These are phyloP conservation scores for Uria lomvia DNA, from an alignment of 2,113 vertebrate species.

Conservation along the genomic window DNA sequence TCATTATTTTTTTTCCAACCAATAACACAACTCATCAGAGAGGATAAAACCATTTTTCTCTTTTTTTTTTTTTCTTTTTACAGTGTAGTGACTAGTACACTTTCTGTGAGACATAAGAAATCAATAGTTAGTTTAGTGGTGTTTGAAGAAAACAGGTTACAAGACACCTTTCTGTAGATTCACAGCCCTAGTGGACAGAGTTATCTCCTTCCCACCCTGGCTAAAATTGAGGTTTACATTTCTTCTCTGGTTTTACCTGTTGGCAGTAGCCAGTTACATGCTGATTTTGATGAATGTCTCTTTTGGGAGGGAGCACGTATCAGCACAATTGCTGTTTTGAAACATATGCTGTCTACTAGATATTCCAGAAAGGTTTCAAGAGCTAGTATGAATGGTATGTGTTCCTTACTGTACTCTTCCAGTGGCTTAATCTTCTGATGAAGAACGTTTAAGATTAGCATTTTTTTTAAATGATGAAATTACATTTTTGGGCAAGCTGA, in stretches of 20 bases:
- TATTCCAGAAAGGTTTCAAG: not conserved
- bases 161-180: not conserved
- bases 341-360: not conserved
- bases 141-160: not conserved
- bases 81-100: not conserved
- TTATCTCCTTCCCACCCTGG: not conserved
- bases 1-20: not conserved
- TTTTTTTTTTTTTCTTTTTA: not conserved
- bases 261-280: not conserved
- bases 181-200: not conserved
- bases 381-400: not conserved
- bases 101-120: not conserved
- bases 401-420: not conserved
- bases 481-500: not conserved
- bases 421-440: not conserved
- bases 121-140: not conserved
- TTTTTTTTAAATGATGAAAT: not conserved
- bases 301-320: not conserved
- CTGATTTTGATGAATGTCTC: not conserved
- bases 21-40: not conserved
- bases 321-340: not conserved
- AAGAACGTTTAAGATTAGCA: not conserved
- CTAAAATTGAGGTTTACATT: not conserved
- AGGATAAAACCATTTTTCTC: accelerated
- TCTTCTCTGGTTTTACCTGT: not conserved